These are phyloP conservation scores for Aethina tumida DNA, from an alignment of 1,140 invertebrate genomes.

Conservation along the genomic window DNA sequence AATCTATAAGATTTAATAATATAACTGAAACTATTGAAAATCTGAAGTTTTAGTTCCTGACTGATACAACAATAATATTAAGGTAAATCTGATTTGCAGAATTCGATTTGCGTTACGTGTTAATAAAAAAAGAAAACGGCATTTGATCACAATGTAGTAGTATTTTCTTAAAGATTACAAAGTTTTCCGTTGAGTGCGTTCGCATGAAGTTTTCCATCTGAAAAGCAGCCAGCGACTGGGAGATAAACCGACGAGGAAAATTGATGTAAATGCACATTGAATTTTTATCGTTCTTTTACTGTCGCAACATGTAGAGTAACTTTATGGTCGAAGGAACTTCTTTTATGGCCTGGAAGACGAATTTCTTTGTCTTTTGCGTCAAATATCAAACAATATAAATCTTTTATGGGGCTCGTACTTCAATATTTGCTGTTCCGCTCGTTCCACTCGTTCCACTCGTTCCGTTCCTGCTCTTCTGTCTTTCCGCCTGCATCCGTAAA, in stretches of 20 bases:
- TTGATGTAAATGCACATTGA: conserved; percentile 29
- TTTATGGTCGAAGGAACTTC: conserved; percentile 23
- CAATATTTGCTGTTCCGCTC: no score
- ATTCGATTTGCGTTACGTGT: no score
- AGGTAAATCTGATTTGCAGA: no score
- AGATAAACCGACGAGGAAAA: conserved; percentile 20
- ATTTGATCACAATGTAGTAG: conserved; percentile 21
- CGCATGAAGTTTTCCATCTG: conserved; percentile 14
- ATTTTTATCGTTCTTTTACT: conserved; percentile 31
- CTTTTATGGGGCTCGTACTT: conserved; percentile 25
- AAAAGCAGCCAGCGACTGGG: no score
- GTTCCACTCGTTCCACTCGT: no score
- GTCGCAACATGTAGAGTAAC: conserved; percentile 29
- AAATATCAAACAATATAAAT: conserved; percentile 27
- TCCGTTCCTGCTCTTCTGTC: no score
- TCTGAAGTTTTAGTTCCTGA: no score
- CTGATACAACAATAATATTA: no score
- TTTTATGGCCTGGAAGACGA: conserved; percentile 23
- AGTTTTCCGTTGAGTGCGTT: conserved; percentile 9
- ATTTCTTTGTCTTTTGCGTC: conserved; percentile 22
- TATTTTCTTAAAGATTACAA: conserved; percentile 12
- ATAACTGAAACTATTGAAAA: no score
- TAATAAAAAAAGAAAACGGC: no score
- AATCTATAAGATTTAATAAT: no score
- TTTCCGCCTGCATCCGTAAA: no score